Evolutionary conservation across 2,888 invertebrate genomes (phyloP).

Genomic region (Oligia latruncula): DNA sequence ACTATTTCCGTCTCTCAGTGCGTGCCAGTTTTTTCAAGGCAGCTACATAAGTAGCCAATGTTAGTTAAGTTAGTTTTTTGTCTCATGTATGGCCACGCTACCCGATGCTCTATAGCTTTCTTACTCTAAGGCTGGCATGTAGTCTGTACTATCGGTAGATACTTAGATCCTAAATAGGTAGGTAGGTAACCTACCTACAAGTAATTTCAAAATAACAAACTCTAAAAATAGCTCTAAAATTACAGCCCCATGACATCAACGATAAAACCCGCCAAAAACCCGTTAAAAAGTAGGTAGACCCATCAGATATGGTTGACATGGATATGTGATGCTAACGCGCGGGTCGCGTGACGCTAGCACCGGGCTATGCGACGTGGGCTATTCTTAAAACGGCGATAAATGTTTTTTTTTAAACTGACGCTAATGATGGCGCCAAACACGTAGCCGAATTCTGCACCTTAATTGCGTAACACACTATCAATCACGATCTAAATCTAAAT

Average conservation of each 20-base stretch:
- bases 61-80: too few species aligned
- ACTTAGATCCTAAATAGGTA: neutral
- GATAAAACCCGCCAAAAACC: slow-evolving; percentile 53
- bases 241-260: slow-evolving; percentile 6
- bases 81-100: too few species aligned
- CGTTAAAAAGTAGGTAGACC: slow-evolving; percentile 57
- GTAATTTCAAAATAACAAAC: slow-evolving; percentile 10
- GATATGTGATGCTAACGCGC: slow-evolving; percentile 63
- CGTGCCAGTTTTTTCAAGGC: too few species aligned
- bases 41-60: too few species aligned
- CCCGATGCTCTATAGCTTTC: too few species aligned
- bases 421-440: neutral
- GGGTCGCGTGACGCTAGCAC: slow-evolving; percentile 56
- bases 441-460: too few species aligned
- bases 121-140: too few species aligned
- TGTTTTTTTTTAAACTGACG: neutral
- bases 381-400: slow-evolving; percentile 32
- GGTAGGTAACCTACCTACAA: neutral
- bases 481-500: too few species aligned
- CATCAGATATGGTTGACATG: slow-evolving; percentile 63
- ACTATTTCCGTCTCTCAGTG: too few species aligned
- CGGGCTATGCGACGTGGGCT: slow-evolving; percentile 16
- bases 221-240: slow-evolving; percentile 19
- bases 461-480: neutral
- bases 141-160: neutral